Evolutionary conservation across 2,797 vertebrate genomes (phyloP).

Genomic region (Gadopsis marmoratus): DNA sequence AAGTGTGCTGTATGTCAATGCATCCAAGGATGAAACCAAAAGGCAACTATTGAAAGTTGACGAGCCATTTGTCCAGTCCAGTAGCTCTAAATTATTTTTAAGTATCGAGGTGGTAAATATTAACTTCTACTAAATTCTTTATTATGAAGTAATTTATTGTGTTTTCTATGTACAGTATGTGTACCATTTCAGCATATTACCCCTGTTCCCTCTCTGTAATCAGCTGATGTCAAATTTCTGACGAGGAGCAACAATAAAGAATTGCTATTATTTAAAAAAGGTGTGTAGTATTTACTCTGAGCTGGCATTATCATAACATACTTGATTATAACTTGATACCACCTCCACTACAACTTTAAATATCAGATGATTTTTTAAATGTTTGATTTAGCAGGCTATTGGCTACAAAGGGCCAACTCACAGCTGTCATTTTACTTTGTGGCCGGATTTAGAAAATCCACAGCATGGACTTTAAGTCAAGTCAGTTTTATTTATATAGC

Average conservation of each 20-base stretch:
- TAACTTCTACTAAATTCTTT: constrained; percentile 81
- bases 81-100: constrained; percentile 80
- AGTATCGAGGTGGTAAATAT: constrained; percentile 79
- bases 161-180: constrained; percentile 84
- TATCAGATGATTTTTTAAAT: background rate
- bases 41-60: constrained; percentile 75
- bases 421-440: background rate
- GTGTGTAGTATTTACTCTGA: constrained; percentile 34
- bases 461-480: background rate
- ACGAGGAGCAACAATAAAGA: constrained; percentile 82
- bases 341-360: background rate
- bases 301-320: background rate
- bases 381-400: background rate
- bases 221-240: constrained; percentile 82
- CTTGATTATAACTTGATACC: background rate
- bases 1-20: constrained; percentile 73
- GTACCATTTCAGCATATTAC: constrained; percentile 78
- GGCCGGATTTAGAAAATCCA: background rate
- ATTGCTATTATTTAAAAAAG: constrained; percentile 79
- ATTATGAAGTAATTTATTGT: constrained; percentile 81
- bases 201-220: constrained; percentile 80
- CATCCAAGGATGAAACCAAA: constrained; percentile 78
- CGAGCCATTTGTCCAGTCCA: constrained; percentile 77
- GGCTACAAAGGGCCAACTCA: background rate
- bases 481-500: background rate